Evolutionary conservation across 2,797 vertebrate species (phyloP), one percentile per base, ranked within the genome.

Genomic region (Micropoecilia bifurca): DNA sequence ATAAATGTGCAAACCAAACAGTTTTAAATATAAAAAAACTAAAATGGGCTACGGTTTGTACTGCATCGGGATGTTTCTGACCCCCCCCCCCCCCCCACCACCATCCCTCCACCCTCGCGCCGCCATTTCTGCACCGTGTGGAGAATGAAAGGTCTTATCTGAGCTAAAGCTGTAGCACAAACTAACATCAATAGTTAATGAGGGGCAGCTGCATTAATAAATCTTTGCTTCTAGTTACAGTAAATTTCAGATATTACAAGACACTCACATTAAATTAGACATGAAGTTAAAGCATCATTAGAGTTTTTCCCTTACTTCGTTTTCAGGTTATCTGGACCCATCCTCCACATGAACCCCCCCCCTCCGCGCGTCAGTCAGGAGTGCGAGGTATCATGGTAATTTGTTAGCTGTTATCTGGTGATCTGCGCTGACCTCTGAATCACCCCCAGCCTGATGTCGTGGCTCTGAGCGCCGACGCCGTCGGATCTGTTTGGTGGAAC

Each of bases 371-470:
- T 95, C 91, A 88, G 92, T 95, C 94, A 95, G 88, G 80, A 48
- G 48, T 81, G 83, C 81, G 83, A 79, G 85, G 77, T 83, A 80
- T 80, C 8, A 73, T 71, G 89, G 91, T 88, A 91, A 94, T 94
- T 93, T 93, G 91, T 95, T 93, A 94, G 92, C 92, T 92, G 92
- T 92, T 94, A 93, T 91, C 92, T 90, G 82, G 81, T 72, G 87
- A 92, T 91, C 92, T 89, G 80, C 69, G 69, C 81, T 89, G 88
- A 93, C 93, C 93, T 84, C 76, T 0, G 80, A 71, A 57, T 90
- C 85, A 85, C 84, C 88, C 88, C 81, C 81, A 39, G 80, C 74
- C 83, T 85, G 85, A 81, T 83, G 47, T 50, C 28, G 61, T 33
- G 76, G 80, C 84, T 72, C 73, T 75, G 43, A 82, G 59, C 50